Evolutionary conservation across 2,888 invertebrate genomes (phyloP).

Genomic region (Drosophila mulleri): DNA sequence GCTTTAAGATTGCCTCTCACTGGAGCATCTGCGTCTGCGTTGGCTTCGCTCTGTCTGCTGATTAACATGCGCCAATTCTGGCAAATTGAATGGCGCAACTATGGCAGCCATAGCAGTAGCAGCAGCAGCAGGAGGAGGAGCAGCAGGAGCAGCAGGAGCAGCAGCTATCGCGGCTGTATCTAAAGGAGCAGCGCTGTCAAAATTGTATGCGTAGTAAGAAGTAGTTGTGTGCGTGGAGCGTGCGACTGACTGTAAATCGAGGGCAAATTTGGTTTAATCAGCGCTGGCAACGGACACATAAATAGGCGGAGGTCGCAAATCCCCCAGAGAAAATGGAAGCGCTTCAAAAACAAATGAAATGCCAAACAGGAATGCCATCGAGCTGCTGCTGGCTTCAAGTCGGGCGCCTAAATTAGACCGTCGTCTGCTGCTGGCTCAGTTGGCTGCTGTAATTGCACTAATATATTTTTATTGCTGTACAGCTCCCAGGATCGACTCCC

Average conservation of each 20-base stretch:
- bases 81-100: constrained; percentile 73
- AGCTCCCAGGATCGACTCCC: constrained; percentile 27
- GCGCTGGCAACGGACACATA: constrained; percentile 41
- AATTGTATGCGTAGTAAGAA: constrained; percentile 46
- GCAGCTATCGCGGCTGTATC: constrained; percentile 40
- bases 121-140: not conserved
- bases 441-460: constrained; percentile 82
- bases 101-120: not conserved
- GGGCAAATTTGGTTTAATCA: constrained; percentile 73
- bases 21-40: constrained; percentile 29
- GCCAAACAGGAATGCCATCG: constrained; percentile 25
- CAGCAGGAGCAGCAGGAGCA: not conserved
- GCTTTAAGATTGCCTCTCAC: constrained; percentile 47
- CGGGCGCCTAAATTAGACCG: constrained; percentile 67
- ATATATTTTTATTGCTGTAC: constrained; percentile 82
- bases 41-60: constrained; percentile 40
- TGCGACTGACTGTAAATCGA: constrained; percentile 51
- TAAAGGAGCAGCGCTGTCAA: constrained; percentile 30
- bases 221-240: constrained; percentile 49
- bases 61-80: constrained; percentile 79
- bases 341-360: constrained; percentile 79
- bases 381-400: constrained; percentile 10
- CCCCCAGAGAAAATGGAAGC: constrained; percentile 73
- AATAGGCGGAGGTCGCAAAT: constrained; percentile 53
- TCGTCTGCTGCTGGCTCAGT: constrained; percentile 62